Conservation (phyloP, 1,140 invertebrate species). For the Heliothis virescens region DNA sequence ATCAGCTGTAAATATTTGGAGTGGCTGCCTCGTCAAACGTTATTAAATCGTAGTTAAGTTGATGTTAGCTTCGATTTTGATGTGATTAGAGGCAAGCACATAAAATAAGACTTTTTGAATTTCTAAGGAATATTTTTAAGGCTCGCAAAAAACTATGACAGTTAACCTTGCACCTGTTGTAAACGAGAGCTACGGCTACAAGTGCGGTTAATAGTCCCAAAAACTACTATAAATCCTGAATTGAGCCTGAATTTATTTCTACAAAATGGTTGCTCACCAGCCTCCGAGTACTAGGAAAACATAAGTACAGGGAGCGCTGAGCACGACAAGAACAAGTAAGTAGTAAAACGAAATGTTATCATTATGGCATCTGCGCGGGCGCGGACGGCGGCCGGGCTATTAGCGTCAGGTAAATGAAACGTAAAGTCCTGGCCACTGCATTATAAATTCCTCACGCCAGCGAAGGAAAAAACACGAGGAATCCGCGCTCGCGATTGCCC, state of each 20-base stretch:
- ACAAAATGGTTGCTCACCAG: background rate
- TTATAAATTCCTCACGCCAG: conserved; percentile 70
- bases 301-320: conserved; percentile 31
- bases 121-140: too few species aligned
- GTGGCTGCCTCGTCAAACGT: background rate
- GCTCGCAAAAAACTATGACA: too few species aligned
- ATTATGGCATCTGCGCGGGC: conserved; percentile 46
- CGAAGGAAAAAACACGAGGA: conserved; percentile 59
- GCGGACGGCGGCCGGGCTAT: conserved; percentile 44
- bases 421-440: conserved; percentile 61
- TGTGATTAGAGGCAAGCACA: background rate
- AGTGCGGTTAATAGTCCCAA: background rate
- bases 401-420: conserved; percentile 66
- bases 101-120: too few species aligned
- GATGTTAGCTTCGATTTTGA: background rate
- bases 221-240: background rate
- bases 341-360: conserved; percentile 50
- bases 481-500: conserved; percentile 53
- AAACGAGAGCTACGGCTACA: too few species aligned
- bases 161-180: too few species aligned
- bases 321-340: conserved; percentile 43
- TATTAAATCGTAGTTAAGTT: background rate
- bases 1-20: conserved; percentile 8
- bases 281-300: conserved; percentile 34
- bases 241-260: conserved; percentile 19